Evolutionary conservation across 2,797 vertebrate genomes (phyloP).

Genomic region (Toxotes lorentzi): DNA sequence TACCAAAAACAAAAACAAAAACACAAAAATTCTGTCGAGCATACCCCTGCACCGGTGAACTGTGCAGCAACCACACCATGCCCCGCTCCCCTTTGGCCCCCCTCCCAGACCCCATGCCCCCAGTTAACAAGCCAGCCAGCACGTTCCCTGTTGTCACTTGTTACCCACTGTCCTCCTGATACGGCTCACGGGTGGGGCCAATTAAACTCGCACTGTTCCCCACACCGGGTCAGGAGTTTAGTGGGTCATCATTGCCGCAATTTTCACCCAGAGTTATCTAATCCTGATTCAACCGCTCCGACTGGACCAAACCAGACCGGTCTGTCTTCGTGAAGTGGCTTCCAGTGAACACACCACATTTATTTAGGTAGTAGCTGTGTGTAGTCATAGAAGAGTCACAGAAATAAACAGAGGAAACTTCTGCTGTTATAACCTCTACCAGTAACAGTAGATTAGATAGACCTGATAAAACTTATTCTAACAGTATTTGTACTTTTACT

Average conservation of each 20-base stretch:
- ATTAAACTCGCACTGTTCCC: constrained; percentile 83
- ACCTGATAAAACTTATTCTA: background rate
- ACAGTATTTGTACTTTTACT: background rate
- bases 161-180: constrained; percentile 76
- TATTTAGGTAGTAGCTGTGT: background rate
- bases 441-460: background rate
- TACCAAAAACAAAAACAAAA: constrained; percentile 72
- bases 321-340: constrained; percentile 4
- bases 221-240: constrained; percentile 85
- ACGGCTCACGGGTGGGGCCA: constrained; percentile 75
- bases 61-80: constrained; percentile 68
- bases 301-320: constrained; percentile 52
- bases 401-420: background rate
- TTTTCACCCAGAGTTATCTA: constrained; percentile 71
- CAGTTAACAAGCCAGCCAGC: constrained; percentile 81
- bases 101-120: constrained; percentile 70
- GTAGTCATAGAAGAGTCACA: background rate
- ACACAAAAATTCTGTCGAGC: constrained; percentile 58
- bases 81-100: constrained; percentile 49
- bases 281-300: constrained; percentile 52
- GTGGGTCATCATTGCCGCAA: constrained; percentile 80
- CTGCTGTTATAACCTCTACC: background rate
- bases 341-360: constrained; percentile 10
- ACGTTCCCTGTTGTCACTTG: constrained; percentile 82
- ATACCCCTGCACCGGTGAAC: constrained; percentile 80